Conservation (phyloP, 2,113 vertebrate genomes). For the Myrmecobius fasciatus region DNA sequence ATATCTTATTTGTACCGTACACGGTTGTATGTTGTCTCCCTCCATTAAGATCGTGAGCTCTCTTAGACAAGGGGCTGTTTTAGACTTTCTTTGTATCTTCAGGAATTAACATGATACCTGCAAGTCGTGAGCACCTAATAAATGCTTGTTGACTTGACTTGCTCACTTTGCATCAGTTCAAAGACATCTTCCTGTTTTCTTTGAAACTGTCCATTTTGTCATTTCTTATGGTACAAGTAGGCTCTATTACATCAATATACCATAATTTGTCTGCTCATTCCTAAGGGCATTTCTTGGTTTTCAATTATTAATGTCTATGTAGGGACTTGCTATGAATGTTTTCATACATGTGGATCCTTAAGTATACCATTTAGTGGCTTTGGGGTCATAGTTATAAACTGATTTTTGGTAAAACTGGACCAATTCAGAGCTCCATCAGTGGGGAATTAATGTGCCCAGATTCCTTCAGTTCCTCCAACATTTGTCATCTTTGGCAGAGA, state of each 20-base stretch:
- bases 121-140: neutral
- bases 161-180: neutral
- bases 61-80: neutral
- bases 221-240: neutral
- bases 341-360: neutral
- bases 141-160: neutral
- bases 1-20: neutral
- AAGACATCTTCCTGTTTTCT: neutral
- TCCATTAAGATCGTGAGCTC: neutral
- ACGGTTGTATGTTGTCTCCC: neutral
- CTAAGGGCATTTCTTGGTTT: neutral
- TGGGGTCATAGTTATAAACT: neutral
- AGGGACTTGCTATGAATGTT: neutral
- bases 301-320: neutral
- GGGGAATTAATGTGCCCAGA: neutral
- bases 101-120: neutral
- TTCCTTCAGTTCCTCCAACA: neutral
- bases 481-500: neutral
- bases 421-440: neutral
- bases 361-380: neutral
- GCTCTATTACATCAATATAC: neutral
- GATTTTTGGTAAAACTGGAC: neutral
- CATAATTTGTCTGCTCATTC: neutral
- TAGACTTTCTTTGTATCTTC: neutral
- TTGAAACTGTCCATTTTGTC: neutral